Base-by-base conservation (phyloP, 2,113 vertebrate genomes). In the Notechis scutatus region DNA sequence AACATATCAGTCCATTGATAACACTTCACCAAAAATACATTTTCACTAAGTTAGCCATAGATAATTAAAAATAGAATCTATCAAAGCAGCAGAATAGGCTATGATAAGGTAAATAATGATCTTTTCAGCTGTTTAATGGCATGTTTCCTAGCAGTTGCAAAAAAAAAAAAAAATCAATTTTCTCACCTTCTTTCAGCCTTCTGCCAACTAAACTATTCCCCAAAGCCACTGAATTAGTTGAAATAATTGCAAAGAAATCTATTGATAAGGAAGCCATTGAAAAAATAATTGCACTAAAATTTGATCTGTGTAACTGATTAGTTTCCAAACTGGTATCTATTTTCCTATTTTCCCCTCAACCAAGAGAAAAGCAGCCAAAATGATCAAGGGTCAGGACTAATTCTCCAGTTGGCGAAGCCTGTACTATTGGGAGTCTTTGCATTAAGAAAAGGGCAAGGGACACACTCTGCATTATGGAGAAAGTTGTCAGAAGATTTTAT, bases 221-320 rank as follows among this genome's bases (percentile, higher is more conserved):
- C 92, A n/a, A 57, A 88, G 52, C 54, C 86, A 59, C 26, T 57
- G 90, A 94, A 93, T 54, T 9, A 18, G 85, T 8, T 93, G 59
- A 59, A 74, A 94, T 56, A 23, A 94, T 93, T 92, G 93, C 89
- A 92, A 52, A 52, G 45, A 88, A 91, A 86, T 93, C 81, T 81
- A 0, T 92, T 92, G 93, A 91, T 89, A 93, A 91, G 52, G 0
- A 93, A 24, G 64, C 88, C 29, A 92, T 69, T 92, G 45, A 92
- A 94, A 93, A 92, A 87, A 59, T 93, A 47, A 55, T 59, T 93
- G 59, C 39, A 90, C 39, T 56, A 93, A 93, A 55, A 42, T 39
- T 2, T 54, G 91, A 93, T 42, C 50, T 55, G 24, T 91, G 47
- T 93, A 1, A 52, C 54, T 94, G 92, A 56, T 39, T 93, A 52